Evolutionary conservation across 2,797 vertebrate species (phyloP).

Genomic region (Scolopax rusticola): DNA sequence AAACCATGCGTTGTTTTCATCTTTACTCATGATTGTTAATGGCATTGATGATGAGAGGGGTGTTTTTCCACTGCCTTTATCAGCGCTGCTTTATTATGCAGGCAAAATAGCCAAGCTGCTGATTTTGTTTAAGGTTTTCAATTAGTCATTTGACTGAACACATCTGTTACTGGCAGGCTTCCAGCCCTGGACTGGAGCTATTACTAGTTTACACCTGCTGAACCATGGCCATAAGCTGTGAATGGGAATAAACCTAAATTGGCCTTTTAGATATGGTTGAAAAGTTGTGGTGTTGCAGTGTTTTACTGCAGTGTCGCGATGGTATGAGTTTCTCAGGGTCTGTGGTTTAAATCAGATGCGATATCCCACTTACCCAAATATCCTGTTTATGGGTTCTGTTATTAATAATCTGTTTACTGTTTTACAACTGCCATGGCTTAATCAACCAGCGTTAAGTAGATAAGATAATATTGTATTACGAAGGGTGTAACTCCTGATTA

Average conservation of each 20-base stretch:
- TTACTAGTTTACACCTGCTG: conserved; percentile 89
- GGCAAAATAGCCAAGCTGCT: conserved; percentile 96
- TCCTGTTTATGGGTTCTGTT: conserved; percentile 66
- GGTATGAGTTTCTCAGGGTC: conserved; percentile 59
- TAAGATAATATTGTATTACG: conserved; percentile 71
- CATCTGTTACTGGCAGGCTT: conserved; percentile 97
- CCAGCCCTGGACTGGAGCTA: conserved; percentile 89
- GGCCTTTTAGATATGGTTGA: conserved; percentile 89
- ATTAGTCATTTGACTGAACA: conserved; percentile 99
- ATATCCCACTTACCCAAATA: conserved; percentile 39
- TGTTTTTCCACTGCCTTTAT: conserved; percentile 88
- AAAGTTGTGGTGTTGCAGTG: conserved; percentile 75
- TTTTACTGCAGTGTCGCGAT: conserved; percentile 70
- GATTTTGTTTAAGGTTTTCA: conserved; percentile 99
- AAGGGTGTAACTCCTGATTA: conserved; percentile 55
- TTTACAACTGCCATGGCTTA: conserved; percentile 64
- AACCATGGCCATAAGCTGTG: conserved; percentile 84
- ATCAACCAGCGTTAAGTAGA: conserved; percentile 71
- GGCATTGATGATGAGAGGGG: conserved; percentile 97
- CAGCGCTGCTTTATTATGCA: conserved; percentile 95
- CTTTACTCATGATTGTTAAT: conserved; percentile 99
- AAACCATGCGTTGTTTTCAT: conserved; percentile 99
- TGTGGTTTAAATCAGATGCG: conserved; percentile 9
- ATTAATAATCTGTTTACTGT: conserved; percentile 75
- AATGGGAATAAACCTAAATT: conserved; percentile 87